Evolutionary conservation across 1,140 invertebrate species (phyloP).

Genomic region (Scaptomyza montana): DNA sequence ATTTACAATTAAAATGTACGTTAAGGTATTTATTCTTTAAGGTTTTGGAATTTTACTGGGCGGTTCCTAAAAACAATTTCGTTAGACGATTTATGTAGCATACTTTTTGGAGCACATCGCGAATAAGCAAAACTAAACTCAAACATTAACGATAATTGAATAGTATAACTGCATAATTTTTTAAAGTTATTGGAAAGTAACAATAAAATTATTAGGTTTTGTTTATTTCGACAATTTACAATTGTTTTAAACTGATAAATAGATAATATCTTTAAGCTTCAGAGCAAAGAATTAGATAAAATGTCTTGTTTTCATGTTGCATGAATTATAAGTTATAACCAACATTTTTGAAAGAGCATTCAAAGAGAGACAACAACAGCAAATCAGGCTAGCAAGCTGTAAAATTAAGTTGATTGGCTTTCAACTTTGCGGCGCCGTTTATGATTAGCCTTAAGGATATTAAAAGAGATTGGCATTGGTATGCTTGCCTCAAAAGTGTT

Average conservation of each 20-base stretch:
- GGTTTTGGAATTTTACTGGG: not conserved
- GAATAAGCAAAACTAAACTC: not conserved
- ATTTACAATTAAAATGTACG: not conserved
- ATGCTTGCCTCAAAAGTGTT: not conserved
- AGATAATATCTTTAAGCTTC: not conserved
- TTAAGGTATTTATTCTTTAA: too few relatives aligned
- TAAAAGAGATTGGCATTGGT: slow-evolving; percentile 43
- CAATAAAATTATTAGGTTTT: too few relatives aligned
- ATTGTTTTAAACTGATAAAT: too few relatives aligned
- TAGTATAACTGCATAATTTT: too few relatives aligned
- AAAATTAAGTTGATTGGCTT: slow-evolving; percentile 70
- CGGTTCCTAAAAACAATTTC: not conserved
- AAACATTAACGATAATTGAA: too few relatives aligned
- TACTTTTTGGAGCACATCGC: slow-evolving; percentile 13
- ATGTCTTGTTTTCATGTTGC: too few relatives aligned
- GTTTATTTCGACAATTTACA: too few relatives aligned
- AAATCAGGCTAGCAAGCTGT: slow-evolving; percentile 31
- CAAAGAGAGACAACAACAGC: slow-evolving; percentile 37
- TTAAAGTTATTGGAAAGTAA: too few relatives aligned
- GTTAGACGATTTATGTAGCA: slow-evolving; percentile 3
- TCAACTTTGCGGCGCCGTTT: slow-evolving; percentile 59
- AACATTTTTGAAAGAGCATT: slow-evolving; percentile 13
- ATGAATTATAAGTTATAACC: too few relatives aligned
- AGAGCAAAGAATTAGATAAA: too few relatives aligned
- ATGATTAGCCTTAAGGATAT: slow-evolving; percentile 43